These are phyloP conservation scores for Quadroppia sp. DNA, from an alignment of 2,888 invertebrate species.

Conservation along the genomic window DNA sequence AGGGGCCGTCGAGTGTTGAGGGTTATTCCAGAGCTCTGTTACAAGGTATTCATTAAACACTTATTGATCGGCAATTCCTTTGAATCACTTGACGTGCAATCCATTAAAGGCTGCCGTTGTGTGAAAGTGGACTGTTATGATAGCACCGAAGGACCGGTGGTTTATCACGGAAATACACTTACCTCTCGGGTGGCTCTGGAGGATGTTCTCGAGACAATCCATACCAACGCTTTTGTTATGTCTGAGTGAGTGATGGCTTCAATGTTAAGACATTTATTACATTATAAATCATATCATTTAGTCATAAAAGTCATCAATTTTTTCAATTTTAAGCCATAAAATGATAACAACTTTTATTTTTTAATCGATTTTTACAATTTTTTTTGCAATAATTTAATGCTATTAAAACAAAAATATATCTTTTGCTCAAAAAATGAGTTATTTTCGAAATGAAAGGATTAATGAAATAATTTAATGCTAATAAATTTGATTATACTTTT, in stretches of 20 bases:
- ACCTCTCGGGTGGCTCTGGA: conserved; percentile 56
- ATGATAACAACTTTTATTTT: too few relatives aligned
- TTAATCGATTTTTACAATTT: too few relatives aligned
- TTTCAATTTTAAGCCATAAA: too few relatives aligned
- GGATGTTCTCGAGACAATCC: conserved; percentile 50
- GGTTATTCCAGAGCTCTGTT: conserved; percentile 56
- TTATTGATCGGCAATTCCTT: neutral
- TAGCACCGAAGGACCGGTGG: conserved; percentile 56
- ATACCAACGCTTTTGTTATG: conserved; percentile 56
- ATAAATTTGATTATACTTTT: too few relatives aligned
- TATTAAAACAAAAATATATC: too few relatives aligned
- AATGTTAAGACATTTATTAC: neutral
- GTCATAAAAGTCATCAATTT: too few relatives aligned
- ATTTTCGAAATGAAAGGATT: too few relatives aligned
- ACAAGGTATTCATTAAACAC: conserved; percentile 7
- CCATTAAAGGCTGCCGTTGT: conserved; percentile 55
- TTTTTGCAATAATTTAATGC: too few relatives aligned
- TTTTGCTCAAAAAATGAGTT: too few relatives aligned
- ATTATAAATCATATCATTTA: too few relatives aligned
- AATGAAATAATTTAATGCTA: too few relatives aligned
- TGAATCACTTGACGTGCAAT: neutral
- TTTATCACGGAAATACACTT: conserved; percentile 59
- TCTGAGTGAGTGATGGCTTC: conserved; percentile 44
- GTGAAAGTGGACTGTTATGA: conserved; percentile 61
- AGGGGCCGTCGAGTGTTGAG: conserved; percentile 57